Conservation (phyloP, 1,140 invertebrate species). For the Drosophila tani region DNA sequence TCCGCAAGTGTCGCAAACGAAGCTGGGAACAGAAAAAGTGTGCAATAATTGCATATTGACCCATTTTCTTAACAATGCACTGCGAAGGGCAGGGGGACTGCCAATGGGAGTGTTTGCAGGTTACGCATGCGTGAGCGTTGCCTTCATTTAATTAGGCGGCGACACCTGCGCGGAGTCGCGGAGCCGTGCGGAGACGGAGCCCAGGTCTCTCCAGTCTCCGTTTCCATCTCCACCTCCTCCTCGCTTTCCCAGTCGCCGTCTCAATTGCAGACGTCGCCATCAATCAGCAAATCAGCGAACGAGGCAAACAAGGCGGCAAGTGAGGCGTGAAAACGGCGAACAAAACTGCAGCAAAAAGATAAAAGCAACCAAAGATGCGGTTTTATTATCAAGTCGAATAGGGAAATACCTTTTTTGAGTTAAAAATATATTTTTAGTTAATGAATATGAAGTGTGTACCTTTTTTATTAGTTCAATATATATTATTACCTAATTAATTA, state of each 20-base stretch:
- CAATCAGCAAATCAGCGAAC: conserved; percentile 78
- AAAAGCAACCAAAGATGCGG: background rate
- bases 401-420: background rate
- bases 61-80: conserved; percentile 69
- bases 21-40: conserved; percentile 54
- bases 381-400: background rate
- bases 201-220: conserved; percentile 1
- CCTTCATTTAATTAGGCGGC: conserved; percentile 81
- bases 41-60: conserved; percentile 82
- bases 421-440: background rate
- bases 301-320: conserved; percentile 67
- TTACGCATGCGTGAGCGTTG: conserved; percentile 81
- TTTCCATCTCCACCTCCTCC: conserved; percentile 9
- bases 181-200: conserved; percentile 11
- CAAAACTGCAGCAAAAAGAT: conserved; percentile 36
- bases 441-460: too few species aligned
- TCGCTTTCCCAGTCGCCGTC: conserved; percentile 29
- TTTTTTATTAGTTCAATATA: background rate
- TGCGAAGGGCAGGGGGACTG: conserved; percentile 31
- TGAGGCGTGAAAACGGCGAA: conserved; percentile 76
- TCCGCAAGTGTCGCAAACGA: conserved; percentile 55
- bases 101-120: conserved; percentile 44
- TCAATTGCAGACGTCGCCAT: conserved; percentile 71
- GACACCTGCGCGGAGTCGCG: conserved; percentile 62
- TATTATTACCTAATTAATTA: background rate